These are phyloP conservation scores for Stegophylla sp. DNA, from an alignment of 2,888 invertebrate genomes.

Conservation along the genomic window DNA sequence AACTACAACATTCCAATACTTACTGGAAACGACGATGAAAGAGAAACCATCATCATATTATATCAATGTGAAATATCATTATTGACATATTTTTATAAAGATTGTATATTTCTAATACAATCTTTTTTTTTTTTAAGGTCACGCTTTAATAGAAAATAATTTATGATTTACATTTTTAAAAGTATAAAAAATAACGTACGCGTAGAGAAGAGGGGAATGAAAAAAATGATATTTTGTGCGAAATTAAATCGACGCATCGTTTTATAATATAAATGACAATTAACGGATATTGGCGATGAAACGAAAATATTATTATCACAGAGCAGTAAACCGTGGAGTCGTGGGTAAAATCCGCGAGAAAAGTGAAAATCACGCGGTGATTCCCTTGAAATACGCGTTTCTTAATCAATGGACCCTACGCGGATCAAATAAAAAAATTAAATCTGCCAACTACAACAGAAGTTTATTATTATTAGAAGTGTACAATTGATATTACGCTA, in stretches of 20 bases:
- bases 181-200: neutral
- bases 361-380: constrained; percentile 24
- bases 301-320: constrained; percentile 2
- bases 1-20: neutral
- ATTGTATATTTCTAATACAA: neutral
- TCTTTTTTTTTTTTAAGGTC: too few species aligned
- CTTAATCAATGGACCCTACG: neutral
- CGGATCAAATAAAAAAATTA: neutral
- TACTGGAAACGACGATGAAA: too few species aligned
- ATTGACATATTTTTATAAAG: neutral
- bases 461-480: neutral
- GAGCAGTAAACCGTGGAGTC: constrained; percentile 2
- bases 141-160: neutral
- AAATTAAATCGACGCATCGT: neutral
- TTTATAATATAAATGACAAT: constrained; percentile 6
- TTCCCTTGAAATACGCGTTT: constrained; percentile 3
- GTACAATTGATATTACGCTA: too few species aligned
- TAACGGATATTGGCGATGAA: neutral
- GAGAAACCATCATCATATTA: neutral
- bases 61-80: neutral
- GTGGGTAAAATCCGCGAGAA: constrained; percentile 33
- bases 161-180: neutral
- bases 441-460: neutral
- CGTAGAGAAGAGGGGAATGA: neutral
- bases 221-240: neutral